A percentile compares a stretch with the other conserved stretches of the same genome.
Conservation (phyloP, 2,888 invertebrate genomes). For the Atrina japonica region DNA sequence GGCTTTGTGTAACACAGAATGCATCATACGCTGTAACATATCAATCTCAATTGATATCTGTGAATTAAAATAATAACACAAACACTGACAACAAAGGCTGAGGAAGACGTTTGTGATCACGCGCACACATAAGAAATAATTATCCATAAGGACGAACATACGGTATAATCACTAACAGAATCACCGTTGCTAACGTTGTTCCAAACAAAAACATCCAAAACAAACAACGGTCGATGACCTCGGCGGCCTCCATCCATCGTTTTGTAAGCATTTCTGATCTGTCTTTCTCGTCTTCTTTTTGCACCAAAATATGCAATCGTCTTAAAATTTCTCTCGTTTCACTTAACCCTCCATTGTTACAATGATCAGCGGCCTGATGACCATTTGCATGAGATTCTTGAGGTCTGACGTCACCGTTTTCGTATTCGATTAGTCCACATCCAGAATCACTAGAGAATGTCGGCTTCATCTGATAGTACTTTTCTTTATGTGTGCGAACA, state of each 20-base stretch:
- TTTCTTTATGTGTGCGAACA: constrained; percentile 1
- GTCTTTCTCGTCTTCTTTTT: constrained; percentile 67
- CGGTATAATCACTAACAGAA: constrained; percentile 82
- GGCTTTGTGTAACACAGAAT: too few relatives aligned
- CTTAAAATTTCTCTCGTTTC: constrained; percentile 66
- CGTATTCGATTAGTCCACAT: constrained; percentile 70
- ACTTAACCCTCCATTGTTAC: constrained; percentile 39
- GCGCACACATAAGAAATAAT: too few relatives aligned
- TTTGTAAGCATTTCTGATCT: constrained; percentile 58
- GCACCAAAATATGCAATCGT: constrained; percentile 64
- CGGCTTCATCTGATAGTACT: constrained; percentile 14
- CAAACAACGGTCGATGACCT: constrained; percentile 82
- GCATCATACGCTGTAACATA: too few relatives aligned
- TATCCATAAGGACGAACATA: constrained; percentile 5
- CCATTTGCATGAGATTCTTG: constrained; percentile 15
- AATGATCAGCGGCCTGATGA: constrained; percentile 18
- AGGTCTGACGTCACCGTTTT: constrained; percentile 58
- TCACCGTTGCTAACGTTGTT: constrained; percentile 80
- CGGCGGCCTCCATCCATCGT: constrained; percentile 81
- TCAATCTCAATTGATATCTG: too few relatives aligned
- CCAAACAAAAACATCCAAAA: constrained; percentile 83
- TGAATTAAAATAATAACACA: too few relatives aligned
- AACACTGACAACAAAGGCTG: too few relatives aligned
- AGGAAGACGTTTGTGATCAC: too few relatives aligned
- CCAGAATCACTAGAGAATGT: constrained; percentile 71